Conservation (phyloP, 2,888 invertebrate species). For the Tiliacea aurago region DNA sequence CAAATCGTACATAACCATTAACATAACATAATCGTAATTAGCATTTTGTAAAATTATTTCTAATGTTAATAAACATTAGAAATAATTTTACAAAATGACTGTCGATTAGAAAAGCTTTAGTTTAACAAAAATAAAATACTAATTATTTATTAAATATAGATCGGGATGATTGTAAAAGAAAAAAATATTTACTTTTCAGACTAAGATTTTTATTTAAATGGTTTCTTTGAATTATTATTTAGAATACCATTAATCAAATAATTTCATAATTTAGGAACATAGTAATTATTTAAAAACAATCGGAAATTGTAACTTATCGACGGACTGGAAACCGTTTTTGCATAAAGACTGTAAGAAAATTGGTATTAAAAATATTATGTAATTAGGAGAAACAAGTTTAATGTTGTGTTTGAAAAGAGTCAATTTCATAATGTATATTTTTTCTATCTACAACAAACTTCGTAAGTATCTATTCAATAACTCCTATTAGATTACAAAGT, state of each 20-base stretch:
- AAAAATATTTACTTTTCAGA: neutral
- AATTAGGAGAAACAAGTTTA: neutral
- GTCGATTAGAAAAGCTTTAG: neutral
- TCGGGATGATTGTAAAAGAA: neutral
- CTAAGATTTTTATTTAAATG: neutral
- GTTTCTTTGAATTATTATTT: neutral
- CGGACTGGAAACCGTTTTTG: neutral
- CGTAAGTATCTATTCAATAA: slow-evolving; percentile 58
- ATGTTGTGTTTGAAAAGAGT: slow-evolving; percentile 22
- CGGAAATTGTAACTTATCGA: neutral
- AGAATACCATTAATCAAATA: neutral
- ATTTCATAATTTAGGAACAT: neutral
- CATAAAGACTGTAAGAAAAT: neutral
- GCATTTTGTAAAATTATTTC: no score
- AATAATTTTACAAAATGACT: neutral
- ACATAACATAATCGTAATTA: no score
- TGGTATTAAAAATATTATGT: neutral
- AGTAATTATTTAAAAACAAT: neutral
- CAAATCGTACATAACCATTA: no score
- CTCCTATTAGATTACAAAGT: slow-evolving; percentile 68
- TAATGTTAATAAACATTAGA: no score
- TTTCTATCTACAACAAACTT: slow-evolving; percentile 72
- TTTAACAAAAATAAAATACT: neutral
- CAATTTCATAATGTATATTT: slow-evolving; percentile 60
- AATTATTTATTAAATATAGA: neutral